Conservation (phyloP, 2,888 invertebrate species). For the Tortricodes alternella region DNA sequence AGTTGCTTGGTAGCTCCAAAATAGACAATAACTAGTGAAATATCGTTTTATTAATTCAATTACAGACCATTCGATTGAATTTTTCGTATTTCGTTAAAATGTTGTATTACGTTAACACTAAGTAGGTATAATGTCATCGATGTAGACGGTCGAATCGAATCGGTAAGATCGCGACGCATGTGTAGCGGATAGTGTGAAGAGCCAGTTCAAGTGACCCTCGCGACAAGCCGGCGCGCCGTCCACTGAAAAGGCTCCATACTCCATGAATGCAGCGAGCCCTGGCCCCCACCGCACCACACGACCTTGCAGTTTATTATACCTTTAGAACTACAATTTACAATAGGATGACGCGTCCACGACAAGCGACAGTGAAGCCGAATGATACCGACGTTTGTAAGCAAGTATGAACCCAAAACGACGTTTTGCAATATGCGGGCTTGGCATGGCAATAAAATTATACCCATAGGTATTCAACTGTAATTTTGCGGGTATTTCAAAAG, state of each 20-base stretch:
- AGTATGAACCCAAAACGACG: slow-evolving; percentile 42
- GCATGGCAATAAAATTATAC: slow-evolving; percentile 44
- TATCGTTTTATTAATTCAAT: background rate
- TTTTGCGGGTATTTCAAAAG: slow-evolving; percentile 47
- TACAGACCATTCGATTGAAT: too few species aligned
- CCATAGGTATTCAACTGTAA: slow-evolving; percentile 39
- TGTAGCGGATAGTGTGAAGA: background rate
- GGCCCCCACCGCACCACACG: slow-evolving; percentile 62
- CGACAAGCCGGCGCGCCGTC: slow-evolving; percentile 7
- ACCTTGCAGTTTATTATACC: slow-evolving; percentile 80
- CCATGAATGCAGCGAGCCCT: slow-evolving; percentile 55
- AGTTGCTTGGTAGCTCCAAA: background rate
- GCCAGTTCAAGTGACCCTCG: background rate
- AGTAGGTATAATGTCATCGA: background rate
- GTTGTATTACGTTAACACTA: background rate
- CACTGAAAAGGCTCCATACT: slow-evolving; percentile 18
- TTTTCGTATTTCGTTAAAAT: background rate
- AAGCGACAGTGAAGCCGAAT: slow-evolving; percentile 72
- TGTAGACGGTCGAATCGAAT: background rate
- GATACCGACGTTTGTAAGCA: slow-evolving; percentile 53
- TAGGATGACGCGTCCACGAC: slow-evolving; percentile 71
- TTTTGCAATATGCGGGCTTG: slow-evolving; percentile 67
- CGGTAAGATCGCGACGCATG: background rate
- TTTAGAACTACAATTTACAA: slow-evolving; percentile 79
- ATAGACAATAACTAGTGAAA: background rate